Conservation (phyloP, 2,888 invertebrate species). For the Oxycera nigricornis region DNA sequence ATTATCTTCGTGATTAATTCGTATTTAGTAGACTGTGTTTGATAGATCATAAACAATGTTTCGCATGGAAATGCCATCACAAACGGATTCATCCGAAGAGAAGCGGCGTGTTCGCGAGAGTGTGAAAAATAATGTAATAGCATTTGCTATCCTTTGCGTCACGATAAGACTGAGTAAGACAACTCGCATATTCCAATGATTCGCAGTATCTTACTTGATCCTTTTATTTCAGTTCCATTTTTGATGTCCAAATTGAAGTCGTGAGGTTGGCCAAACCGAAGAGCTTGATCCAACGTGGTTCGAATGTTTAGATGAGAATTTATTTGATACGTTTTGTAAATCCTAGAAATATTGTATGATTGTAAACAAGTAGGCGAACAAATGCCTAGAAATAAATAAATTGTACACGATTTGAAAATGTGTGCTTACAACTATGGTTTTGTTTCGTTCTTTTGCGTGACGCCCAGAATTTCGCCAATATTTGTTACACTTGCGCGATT, state of each 20-base stretch:
- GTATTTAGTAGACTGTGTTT: background rate
- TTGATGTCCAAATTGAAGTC: conserved; percentile 28
- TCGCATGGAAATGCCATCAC: conserved; percentile 55
- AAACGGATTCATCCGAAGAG: conserved; percentile 61
- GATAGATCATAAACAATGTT: conserved; percentile 53
- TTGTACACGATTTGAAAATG: background rate
- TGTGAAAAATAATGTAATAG: conserved; percentile 57
- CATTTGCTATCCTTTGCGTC: conserved; percentile 55
- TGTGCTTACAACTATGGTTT: too few species aligned
- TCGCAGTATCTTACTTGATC: background rate
- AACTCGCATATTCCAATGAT: background rate
- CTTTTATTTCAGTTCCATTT: conserved; percentile 37
- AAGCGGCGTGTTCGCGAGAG: conserved; percentile 57
- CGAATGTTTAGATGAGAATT: background rate
- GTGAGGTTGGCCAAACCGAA: background rate
- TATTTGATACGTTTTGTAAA: background rate
- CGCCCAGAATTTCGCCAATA: too few species aligned
- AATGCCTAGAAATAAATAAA: background rate
- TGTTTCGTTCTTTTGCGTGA: too few species aligned
- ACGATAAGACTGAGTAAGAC: conserved; percentile 57
- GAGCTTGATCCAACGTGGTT: background rate
- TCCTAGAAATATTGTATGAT: too few species aligned
- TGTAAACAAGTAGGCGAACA: too few species aligned
- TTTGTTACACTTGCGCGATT: too few species aligned
- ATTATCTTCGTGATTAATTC: background rate